phyloP scores from a whole-genome alignment of 2,797 vertebrate species.

The Pipistrellus pipistrellus region DNA sequence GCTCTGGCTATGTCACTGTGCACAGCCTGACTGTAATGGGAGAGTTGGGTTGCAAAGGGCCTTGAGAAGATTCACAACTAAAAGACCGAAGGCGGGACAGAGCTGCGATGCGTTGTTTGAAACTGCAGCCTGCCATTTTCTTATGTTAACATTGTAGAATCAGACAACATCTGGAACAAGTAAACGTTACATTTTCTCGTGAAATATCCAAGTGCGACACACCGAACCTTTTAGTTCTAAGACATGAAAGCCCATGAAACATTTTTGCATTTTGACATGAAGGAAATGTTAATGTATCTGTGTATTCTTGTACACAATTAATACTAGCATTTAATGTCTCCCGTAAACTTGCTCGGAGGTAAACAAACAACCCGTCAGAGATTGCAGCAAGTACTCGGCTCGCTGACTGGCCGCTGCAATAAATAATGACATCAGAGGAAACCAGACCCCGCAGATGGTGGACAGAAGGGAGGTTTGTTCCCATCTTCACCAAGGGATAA shows the following conservation, averaged over 20 bases:
- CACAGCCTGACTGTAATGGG: too few species aligned
- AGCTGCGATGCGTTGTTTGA: slow-evolving; percentile 44
- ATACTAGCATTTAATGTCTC: slow-evolving; percentile 67
- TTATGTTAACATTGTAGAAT: slow-evolving; percentile 70
- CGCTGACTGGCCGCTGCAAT: slow-evolving; percentile 18
- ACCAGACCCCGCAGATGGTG: slow-evolving; percentile 35
- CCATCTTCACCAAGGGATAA: not conserved
- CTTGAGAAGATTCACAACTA: not conserved
- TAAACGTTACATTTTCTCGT: slow-evolving; percentile 80
- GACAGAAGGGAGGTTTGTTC: slow-evolving; percentile 42
- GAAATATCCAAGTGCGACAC: slow-evolving; percentile 79
- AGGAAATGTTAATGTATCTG: slow-evolving; percentile 67
- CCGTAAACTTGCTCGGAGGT: slow-evolving; percentile 68
- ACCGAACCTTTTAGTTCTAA: slow-evolving; percentile 75
- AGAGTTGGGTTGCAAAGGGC: not conserved
- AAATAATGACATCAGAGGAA: slow-evolving; percentile 10
- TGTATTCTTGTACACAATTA: slow-evolving; percentile 70
- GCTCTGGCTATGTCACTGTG: not conserved
- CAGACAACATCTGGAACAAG: slow-evolving; percentile 86
- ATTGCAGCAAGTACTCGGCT: slow-evolving; percentile 61
- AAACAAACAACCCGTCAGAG: slow-evolving; percentile 71
- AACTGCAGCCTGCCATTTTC: slow-evolving; percentile 47
- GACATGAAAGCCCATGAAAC: slow-evolving; percentile 83
- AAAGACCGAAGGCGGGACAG: slow-evolving; percentile 27
- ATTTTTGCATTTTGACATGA: slow-evolving; percentile 79